Evolutionary conservation across 2,888 invertebrate genomes (phyloP).

Genomic region (Herminia tarsipennalis): DNA sequence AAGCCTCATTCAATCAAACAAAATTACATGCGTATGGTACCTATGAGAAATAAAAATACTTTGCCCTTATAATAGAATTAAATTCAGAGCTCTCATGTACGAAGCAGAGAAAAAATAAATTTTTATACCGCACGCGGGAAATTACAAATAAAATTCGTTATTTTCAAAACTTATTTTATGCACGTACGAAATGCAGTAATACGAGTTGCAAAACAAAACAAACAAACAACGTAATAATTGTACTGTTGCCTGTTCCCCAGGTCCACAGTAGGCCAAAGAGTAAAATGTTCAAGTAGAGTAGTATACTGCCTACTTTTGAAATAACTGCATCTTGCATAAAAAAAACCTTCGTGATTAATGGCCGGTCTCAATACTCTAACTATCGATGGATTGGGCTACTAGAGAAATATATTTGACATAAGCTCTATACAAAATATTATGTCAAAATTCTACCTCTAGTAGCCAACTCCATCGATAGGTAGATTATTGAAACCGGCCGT

Average conservation of each 20-base stretch:
- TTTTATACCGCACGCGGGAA: constrained; percentile 30
- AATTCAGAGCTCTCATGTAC: not conserved
- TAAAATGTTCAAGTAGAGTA: not conserved
- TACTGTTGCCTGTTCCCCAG: constrained; percentile 49
- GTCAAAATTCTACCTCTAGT: too few relatives aligned
- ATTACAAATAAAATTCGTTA: constrained; percentile 36
- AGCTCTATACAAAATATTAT: too few relatives aligned
- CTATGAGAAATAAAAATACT: not conserved
- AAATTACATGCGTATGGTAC: too few relatives aligned
- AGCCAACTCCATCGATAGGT: too few relatives aligned
- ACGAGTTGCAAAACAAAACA: constrained; percentile 61
- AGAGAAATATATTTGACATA: too few relatives aligned
- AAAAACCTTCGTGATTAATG: too few relatives aligned
- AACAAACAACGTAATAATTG: constrained; percentile 62
- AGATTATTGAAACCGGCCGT: too few relatives aligned
- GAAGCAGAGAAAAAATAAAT: constrained; percentile 12
- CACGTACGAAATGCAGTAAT: constrained; percentile 57
- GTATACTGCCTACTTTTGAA: constrained; percentile 6
- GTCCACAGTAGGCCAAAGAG: constrained; percentile 34
- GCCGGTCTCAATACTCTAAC: too few relatives aligned
- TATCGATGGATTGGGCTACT: too few relatives aligned
- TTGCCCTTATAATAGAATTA: not conserved
- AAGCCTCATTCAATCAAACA: too few relatives aligned
- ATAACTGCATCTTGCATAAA: too few relatives aligned
- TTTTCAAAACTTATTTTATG: constrained; percentile 47